Conservation (phyloP, 2,888 invertebrate genomes). For the Aromia moschata region DNA sequence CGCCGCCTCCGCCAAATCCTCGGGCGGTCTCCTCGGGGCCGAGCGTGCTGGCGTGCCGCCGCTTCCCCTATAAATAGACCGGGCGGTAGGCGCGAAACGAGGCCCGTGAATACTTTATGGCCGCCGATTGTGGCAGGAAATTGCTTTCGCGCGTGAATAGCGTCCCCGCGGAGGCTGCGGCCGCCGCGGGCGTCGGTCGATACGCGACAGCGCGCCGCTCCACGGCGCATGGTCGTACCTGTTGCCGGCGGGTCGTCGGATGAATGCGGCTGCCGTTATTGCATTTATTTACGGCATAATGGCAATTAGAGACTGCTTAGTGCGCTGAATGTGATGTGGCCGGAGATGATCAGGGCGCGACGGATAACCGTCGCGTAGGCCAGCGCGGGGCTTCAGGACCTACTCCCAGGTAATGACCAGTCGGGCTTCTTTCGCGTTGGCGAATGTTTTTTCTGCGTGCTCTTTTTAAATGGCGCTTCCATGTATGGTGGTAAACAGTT, state of each 20-base stretch:
- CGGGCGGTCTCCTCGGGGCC: no score
- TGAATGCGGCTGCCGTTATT: slow-evolving; percentile 32
- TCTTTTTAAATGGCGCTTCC: no score
- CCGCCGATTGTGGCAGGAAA: slow-evolving; percentile 40
- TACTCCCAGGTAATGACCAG: slow-evolving; percentile 18
- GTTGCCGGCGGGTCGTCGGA: slow-evolving; percentile 49
- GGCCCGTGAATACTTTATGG: slow-evolving; percentile 41
- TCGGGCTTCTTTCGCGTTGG: not conserved
- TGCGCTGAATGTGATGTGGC: slow-evolving; percentile 22
- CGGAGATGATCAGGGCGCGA: slow-evolving; percentile 17
- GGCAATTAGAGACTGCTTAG: slow-evolving; percentile 21
- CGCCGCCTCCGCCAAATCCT: no score
- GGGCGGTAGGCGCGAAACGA: slow-evolving; percentile 21
- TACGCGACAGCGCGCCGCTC: slow-evolving; percentile 20
- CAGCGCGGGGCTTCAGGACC: slow-evolving; percentile 3
- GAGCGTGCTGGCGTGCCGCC: no score
- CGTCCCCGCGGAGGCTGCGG: slow-evolving; percentile 8
- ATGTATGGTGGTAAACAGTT: no score
- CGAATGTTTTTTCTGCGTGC: no score
- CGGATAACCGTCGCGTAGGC: not conserved
- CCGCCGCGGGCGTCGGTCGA: not conserved
- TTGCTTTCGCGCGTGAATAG: slow-evolving; percentile 33
- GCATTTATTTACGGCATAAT: slow-evolving; percentile 28
- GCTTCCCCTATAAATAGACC: slow-evolving; percentile 24
- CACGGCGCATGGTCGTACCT: slow-evolving; percentile 52